Base-by-base conservation (phyloP, 2,888 invertebrate species). In the Diaprepes abbreviatus region DNA sequence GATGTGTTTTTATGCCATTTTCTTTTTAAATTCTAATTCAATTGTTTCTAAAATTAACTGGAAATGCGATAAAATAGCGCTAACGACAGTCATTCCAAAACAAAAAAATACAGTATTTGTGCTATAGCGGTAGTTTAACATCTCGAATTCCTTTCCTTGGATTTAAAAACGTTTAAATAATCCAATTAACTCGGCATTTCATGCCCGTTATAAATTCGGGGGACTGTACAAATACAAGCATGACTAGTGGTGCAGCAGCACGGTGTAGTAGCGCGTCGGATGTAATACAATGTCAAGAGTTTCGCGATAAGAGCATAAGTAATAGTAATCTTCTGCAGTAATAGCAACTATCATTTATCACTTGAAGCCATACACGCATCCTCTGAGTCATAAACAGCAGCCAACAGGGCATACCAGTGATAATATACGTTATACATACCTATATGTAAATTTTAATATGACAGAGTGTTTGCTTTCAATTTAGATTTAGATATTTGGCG, bases 261-360 rank as follows among this genome's bases (percentile, higher is more conserved):
- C 14, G 6, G 36, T 36, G 19, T 9, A 19, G 19, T 21, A n/a
- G 24, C 33, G 33, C 33, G 33, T 55, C 55, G 36, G 7, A 9
- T 21, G 35, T 62, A 48, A 45, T 33, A 31, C 33, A 19, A 31
- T 48, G 50, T 48, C 62, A 10, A 35, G 50, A 45, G 62, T 35
- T 21, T 21, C 36, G 38, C 38, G 62, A 48, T 62, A 62, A 50
- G 36, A 17, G 36, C 62, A 38, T 62, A 48, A 62, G 50, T 62
- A 62, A 62, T 52, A 62, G 35, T 62, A 50, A 62, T 62, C 48
- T 62, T 33, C 50, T 21, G 50, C 33, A 17, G 36, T 48, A 36
- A 48, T 50, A 50, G 31, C 62, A 50, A 52, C 45, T 16, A 50
- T 62, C 62, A 52, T 62, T 62, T 62, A 62, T 62, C 62, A 62